These are phyloP conservation scores for Enoplosus armatus DNA, from an alignment of 2,797 vertebrate species.

Conservation along the genomic window DNA sequence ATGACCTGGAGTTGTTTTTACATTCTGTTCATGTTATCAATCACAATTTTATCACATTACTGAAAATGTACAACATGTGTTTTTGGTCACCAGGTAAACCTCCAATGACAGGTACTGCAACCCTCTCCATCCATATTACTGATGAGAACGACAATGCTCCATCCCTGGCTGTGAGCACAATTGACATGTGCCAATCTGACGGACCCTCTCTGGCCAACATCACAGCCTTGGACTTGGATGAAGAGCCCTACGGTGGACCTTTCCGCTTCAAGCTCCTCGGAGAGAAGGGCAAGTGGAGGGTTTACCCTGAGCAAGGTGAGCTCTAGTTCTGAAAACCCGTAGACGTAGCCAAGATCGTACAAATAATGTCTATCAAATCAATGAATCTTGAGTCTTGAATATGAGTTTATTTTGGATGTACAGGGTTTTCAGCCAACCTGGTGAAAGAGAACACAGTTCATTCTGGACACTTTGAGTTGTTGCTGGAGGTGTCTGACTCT, in stretches of 20 bases:
- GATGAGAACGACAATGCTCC: conserved; percentile 79
- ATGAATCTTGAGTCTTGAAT: neutral
- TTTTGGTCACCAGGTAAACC: conserved; percentile 71
- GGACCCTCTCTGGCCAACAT: conserved; percentile 45
- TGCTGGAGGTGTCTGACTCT: conserved; percentile 75
- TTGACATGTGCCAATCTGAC: conserved; percentile 72
- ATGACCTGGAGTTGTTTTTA: conserved; percentile 25
- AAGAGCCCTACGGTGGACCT: conserved; percentile 72
- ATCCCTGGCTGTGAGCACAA: neutral
- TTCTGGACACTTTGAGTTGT: conserved; percentile 63
- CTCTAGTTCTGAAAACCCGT: neutral
- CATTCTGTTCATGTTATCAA: neutral
- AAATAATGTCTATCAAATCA: neutral
- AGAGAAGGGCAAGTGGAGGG: conserved; percentile 73
- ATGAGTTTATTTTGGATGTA: conserved; percentile 1
- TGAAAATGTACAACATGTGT: neutral
- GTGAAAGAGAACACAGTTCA: conserved; percentile 64
- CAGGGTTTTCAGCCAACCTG: conserved; percentile 73
- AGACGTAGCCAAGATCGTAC: neutral
- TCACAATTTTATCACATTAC: neutral
- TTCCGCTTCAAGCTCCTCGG: conserved; percentile 77
- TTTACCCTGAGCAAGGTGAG: conserved; percentile 75
- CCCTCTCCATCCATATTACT: conserved; percentile 59
- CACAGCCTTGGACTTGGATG: conserved; percentile 68
- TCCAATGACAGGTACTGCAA: conserved; percentile 71